Evolutionary conservation across 2,113 vertebrate species (phyloP).

Genomic region (Amphiprion percula): DNA sequence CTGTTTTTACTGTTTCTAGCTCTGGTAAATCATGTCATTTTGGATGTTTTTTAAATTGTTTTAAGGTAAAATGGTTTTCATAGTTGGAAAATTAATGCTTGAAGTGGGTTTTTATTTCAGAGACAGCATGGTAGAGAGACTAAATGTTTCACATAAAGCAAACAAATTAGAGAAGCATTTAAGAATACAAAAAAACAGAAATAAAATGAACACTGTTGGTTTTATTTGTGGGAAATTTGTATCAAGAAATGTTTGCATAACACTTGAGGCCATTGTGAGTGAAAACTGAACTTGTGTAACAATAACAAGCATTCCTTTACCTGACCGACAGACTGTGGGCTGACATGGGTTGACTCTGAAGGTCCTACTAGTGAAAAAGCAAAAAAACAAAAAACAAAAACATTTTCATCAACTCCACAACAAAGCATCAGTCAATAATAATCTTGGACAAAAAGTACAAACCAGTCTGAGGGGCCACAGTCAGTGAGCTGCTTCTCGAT

Average conservation of each 20-base stretch:
- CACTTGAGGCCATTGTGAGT: not conserved
- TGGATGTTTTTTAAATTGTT: no score
- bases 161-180: not conserved
- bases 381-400: conserved; percentile 31
- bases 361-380: conserved; percentile 74
- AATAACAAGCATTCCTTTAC: conserved; percentile 77
- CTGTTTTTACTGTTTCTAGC: no score
- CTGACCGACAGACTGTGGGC: conserved; percentile 79
- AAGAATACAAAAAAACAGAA: not conserved
- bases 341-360: conserved; percentile 65
- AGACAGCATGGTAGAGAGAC: not conserved
- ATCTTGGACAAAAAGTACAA: conserved; percentile 29
- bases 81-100: not conserved
- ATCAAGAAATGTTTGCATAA: not conserved
- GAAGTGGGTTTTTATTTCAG: not conserved
- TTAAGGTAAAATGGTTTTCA: no score
- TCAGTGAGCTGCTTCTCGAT: conserved; percentile 86
- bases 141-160: not conserved
- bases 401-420: not conserved
- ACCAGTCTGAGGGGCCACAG: conserved; percentile 83
- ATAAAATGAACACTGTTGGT: not conserved
- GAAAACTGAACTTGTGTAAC: not conserved
- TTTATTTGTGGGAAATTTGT: not conserved
- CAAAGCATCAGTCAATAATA: not conserved
- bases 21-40: no score